Percentiles rank a stretch among this genome's conserved stretches.
These are phyloP conservation scores for Dasysyrphus tricinctus DNA, from an alignment of 2,888 invertebrate species.

Conservation along the genomic window DNA sequence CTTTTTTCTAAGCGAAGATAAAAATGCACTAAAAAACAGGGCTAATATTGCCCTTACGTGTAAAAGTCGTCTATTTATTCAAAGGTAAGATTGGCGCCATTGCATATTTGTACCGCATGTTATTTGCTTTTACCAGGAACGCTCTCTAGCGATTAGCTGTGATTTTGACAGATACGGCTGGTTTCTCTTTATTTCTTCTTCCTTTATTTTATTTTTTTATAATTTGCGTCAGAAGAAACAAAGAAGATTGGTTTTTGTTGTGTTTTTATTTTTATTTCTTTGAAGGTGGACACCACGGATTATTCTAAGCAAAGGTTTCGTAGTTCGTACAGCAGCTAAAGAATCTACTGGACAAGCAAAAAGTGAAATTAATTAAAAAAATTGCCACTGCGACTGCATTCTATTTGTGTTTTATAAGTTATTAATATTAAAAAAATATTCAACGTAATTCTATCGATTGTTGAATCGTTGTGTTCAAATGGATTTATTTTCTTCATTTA, in stretches of 20 bases:
- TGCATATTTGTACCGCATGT: no score
- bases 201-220: not conserved
- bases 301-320: conserved; percentile 31
- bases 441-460: not conserved
- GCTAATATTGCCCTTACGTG: no score
- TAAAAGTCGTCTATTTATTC: no score
- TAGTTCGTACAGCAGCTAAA: not conserved
- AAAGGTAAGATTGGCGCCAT: no score
- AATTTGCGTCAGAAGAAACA: not conserved
- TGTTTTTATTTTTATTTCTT: conserved; percentile 33
- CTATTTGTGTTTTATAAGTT: not conserved
- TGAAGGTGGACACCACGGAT: conserved; percentile 30
- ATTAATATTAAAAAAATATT: not conserved
- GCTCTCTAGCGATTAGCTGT: not conserved
- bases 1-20: no score
- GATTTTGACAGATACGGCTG: not conserved
- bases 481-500: not conserved
- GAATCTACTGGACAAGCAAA: conserved; percentile 30
- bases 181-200: not conserved
- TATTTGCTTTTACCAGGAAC: not conserved
- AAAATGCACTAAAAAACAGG: no score
- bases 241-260: conserved; percentile 34
- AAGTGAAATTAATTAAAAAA: conserved; percentile 48
- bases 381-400: conserved; percentile 8
- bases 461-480: not conserved